Base-by-base conservation (phyloP, 2,113 vertebrate genomes). In the Neodontobutis hainanensis region DNA sequence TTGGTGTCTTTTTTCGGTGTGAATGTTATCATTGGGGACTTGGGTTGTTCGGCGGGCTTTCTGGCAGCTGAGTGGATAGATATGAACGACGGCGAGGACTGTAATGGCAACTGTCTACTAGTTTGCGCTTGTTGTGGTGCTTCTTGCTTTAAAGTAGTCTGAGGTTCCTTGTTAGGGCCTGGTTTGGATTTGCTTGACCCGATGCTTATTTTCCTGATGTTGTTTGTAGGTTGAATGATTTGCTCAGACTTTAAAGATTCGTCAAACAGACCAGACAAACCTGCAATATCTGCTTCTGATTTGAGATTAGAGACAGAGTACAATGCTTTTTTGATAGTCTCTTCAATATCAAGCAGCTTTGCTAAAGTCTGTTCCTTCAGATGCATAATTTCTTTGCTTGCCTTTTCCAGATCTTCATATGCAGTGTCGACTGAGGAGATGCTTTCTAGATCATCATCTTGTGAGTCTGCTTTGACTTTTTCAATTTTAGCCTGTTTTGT, bases 281-380 rank as follows among this genome's bases (percentile, higher is more conserved):
- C 92, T 52, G 84, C 85, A 0, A 94, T 94, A 48, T 95, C 94
- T 4, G 94, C 90, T 68, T 97, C 96, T n/a, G 95, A 95, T 77
- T 97, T 96, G 36, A 99, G 92, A 72, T 88, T 95, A 2, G 96
- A 98, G 48, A 98, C 94, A 0, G 96, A 97, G 76, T 92, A 97
- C 45, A 99, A 90, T 11, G 94, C 97, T 82, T 98, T 99, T 81
- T 90, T 95, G 53, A 99, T 96, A 1, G 96, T 91, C 51, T 96
- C 94, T 84, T 98, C 95, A 0, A 99, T 98, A 51, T 96, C 95
- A 81, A 94, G 78, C 45, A 98, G 93, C 74, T 94, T 95, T 15
- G 94, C 92, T 47, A 99, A 85, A 0, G 96, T 99, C 86, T 99
- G 95, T 68, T 99, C 95, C 85, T 97, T 99, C 82, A 99, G 88